These are phyloP conservation scores for Pantelozetes paolii DNA, from an alignment of 2,888 invertebrate species.

Conservation along the genomic window DNA sequence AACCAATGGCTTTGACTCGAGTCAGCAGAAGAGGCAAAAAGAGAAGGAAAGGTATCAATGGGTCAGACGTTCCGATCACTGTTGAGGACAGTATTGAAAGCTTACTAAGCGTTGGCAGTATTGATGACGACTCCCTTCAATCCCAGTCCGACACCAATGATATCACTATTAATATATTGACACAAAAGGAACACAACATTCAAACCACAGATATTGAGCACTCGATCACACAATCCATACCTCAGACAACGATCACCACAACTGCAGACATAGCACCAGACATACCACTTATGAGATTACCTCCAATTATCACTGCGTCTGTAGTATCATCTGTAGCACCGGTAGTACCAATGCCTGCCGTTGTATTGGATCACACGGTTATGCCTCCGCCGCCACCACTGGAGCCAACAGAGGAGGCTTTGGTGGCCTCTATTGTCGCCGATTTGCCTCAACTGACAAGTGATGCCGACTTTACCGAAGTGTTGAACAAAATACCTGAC, in stretches of 20 bases:
- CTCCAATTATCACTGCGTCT: neutral
- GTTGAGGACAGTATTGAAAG: slow-evolving; percentile 29
- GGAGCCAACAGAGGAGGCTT: slow-evolving; percentile 38
- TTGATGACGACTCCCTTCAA: slow-evolving; percentile 5
- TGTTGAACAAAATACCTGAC: slow-evolving; percentile 70
- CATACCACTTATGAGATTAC: slow-evolving; percentile 2
- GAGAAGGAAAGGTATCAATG: slow-evolving; percentile 13
- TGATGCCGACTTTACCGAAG: slow-evolving; percentile 64
- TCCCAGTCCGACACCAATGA: neutral
- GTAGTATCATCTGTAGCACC: neutral
- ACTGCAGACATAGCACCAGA: neutral
- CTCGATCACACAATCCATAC: neutral
- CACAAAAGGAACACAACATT: neutral
- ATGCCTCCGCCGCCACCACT: slow-evolving; percentile 32
- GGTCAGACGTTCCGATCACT: neutral
- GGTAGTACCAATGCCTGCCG: neutral
- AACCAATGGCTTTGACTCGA: slow-evolving; percentile 33
- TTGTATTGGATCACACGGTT: slow-evolving; percentile 7
- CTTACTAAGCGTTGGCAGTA: neutral
- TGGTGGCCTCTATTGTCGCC: slow-evolving; percentile 40
- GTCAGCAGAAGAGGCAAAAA: slow-evolving; percentile 30
- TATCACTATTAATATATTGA: slow-evolving; percentile 8
- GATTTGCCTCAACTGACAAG: slow-evolving; percentile 36
- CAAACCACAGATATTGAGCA: neutral
- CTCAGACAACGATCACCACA: neutral